Evolutionary conservation across 1,140 invertebrate genomes (phyloP).

Genomic region (Scaptomyza montana): DNA sequence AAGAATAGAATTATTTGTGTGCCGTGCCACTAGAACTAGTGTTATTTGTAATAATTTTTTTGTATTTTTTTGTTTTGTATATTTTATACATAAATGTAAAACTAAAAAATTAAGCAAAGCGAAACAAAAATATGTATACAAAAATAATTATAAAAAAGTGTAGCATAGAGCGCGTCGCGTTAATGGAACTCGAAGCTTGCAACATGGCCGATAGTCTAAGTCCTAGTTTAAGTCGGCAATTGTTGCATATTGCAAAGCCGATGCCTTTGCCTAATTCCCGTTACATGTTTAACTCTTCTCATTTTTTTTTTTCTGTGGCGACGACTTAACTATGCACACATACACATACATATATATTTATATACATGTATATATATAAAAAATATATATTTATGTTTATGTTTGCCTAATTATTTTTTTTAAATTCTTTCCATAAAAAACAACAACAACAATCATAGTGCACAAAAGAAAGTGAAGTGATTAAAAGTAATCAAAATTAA

Average conservation of each 20-base stretch:
- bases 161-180: conserved; percentile 25
- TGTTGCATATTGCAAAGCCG: conserved; percentile 44
- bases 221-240: conserved; percentile 41
- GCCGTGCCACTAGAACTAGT: conserved; percentile 29
- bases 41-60: conserved; percentile 20
- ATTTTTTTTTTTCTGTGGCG: conserved; percentile 13
- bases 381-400: background rate
- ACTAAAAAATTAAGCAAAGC: background rate
- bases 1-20: conserved; percentile 26
- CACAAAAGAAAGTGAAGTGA: conserved; percentile 48
- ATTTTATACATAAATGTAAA: background rate
- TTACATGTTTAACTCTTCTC: conserved; percentile 1
- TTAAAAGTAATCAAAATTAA: conserved; percentile 34
- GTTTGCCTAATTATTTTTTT: conserved; percentile 8
- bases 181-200: conserved; percentile 12
- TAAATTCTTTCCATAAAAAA: background rate
- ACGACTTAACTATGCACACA: background rate
- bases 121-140: background rate
- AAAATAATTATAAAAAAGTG: conserved; percentile 16
- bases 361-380: background rate
- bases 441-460: conserved; percentile 39
- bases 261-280: conserved; percentile 6
- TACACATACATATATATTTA: background rate
- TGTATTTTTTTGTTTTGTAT: conserved; percentile 19
- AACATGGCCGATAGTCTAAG: conserved; percentile 10